Percentiles rank a stretch among this genome's conserved stretches.
Evolutionary conservation across 92 coral and sea anemone species (phyloP).

Genomic region (Epizoanthus ramosus): DNA sequence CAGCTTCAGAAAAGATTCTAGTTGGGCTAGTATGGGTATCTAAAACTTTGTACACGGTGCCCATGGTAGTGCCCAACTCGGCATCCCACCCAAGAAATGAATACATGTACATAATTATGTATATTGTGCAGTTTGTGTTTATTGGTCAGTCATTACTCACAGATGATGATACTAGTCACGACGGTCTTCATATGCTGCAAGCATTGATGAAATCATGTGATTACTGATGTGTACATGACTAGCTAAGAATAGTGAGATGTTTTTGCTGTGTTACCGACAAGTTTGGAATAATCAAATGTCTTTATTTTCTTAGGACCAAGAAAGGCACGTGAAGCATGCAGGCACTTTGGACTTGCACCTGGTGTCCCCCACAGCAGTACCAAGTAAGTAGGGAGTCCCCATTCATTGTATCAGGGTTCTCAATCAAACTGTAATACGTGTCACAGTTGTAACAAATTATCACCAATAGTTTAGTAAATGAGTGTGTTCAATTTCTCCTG

Average conservation of each 20-base stretch:
- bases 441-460: neutral
- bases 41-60: too few species aligned
- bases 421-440: too few species aligned
- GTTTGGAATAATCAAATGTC: neutral
- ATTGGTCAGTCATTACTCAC: too few species aligned
- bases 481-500: too few species aligned
- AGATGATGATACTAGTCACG: constrained; percentile 83
- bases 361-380: constrained; percentile 98
- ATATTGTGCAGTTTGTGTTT: too few species aligned
- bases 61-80: too few species aligned
- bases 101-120: too few species aligned
- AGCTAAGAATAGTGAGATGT: neutral
- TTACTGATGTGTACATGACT: constrained; percentile 79
- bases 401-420: neutral
- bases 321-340: constrained; percentile 90
- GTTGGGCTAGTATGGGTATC: too few species aligned
- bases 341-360: constrained; percentile 95
- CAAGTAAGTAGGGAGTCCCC: constrained; percentile 60
- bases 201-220: constrained; percentile 95
- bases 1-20: too few species aligned
- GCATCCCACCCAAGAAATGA: too few species aligned
- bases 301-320: constrained; percentile 77
- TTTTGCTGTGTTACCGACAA: too few species aligned
- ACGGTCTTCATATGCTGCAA: constrained; percentile 99
- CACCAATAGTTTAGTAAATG: too few species aligned